These are phyloP conservation scores for Cerastoderma edule DNA, from an alignment of 2,888 invertebrate species.

Conservation along the genomic window DNA sequence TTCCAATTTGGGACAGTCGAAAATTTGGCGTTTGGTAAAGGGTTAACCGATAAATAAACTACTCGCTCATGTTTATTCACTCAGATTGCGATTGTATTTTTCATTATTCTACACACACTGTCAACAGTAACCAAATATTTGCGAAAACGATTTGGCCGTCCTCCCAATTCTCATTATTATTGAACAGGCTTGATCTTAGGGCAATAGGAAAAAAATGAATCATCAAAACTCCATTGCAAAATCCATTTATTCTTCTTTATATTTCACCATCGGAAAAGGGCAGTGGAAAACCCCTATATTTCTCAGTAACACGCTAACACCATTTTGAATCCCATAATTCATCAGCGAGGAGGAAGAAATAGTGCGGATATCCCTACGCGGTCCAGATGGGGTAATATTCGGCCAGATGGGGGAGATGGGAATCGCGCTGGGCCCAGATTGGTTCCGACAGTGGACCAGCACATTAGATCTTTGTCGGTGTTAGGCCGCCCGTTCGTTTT, in stretches of 20 bases:
- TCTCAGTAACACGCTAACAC: no score
- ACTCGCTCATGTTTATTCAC: neutral
- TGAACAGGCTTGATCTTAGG: no score
- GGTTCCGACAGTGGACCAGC: constrained; percentile 50
- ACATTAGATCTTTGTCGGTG: constrained; percentile 59
- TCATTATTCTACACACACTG: neutral
- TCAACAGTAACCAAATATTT: neutral
- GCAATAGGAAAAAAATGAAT: no score
- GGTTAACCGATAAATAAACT: constrained; percentile 1
- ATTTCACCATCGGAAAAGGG: no score
- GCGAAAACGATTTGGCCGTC: neutral
- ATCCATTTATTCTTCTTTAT: no score
- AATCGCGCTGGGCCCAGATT: constrained; percentile 61
- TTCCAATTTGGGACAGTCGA: no score
- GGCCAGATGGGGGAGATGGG: constrained; percentile 61
- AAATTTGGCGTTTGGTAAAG: no score
- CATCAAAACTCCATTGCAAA: no score
- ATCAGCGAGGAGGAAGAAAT: constrained; percentile 4
- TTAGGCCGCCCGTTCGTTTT: constrained; percentile 39
- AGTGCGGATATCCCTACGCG: neutral
- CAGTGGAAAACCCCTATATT: no score
- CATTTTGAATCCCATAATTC: constrained; percentile 17
- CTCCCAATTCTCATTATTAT: neutral
- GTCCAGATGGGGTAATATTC: constrained; percentile 59
- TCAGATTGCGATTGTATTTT: constrained; percentile 11